Evolutionary conservation across 1,140 invertebrate species (phyloP).

Genomic region (Gonioctena quinquepunctata): DNA sequence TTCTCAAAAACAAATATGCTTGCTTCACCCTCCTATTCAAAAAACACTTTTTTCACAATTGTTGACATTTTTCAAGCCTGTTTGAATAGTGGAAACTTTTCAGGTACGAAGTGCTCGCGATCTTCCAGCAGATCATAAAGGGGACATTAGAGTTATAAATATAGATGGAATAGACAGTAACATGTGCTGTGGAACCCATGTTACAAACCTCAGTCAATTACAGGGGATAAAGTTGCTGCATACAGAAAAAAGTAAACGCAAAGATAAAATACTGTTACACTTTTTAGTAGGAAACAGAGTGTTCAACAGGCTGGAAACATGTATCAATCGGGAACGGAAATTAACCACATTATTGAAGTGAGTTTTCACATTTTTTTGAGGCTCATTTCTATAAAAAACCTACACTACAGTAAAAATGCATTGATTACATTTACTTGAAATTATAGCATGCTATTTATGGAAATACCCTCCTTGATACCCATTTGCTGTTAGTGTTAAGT

Average conservation of each 20-base stretch:
- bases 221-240: conserved; percentile 77
- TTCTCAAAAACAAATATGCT: too few species aligned
- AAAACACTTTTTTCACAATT: too few species aligned
- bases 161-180: conserved; percentile 75
- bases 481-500: too few species aligned
- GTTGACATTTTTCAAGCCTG: too few species aligned
- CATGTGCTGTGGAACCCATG: conserved; percentile 88
- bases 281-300: conserved; percentile 76
- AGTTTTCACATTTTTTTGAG: conserved; percentile 28
- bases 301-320: conserved; percentile 61
- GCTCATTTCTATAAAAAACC: too few species aligned
- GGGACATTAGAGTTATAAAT: conserved; percentile 73
- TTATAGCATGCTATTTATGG: too few species aligned
- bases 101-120: conserved; percentile 60
- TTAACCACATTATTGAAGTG: conserved; percentile 72
- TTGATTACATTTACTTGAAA: too few species aligned
- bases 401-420: too few species aligned
- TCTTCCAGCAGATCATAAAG: conserved; percentile 75
- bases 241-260: conserved; percentile 75
- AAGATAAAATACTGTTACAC: conserved; percentile 65
- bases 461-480: too few species aligned
- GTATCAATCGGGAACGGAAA: conserved; percentile 68
- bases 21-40: too few species aligned
- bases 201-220: conserved; percentile 75
- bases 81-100: too few species aligned